Conservation (phyloP, 2,888 invertebrate genomes). For the Neuroscelio doddi region DNA sequence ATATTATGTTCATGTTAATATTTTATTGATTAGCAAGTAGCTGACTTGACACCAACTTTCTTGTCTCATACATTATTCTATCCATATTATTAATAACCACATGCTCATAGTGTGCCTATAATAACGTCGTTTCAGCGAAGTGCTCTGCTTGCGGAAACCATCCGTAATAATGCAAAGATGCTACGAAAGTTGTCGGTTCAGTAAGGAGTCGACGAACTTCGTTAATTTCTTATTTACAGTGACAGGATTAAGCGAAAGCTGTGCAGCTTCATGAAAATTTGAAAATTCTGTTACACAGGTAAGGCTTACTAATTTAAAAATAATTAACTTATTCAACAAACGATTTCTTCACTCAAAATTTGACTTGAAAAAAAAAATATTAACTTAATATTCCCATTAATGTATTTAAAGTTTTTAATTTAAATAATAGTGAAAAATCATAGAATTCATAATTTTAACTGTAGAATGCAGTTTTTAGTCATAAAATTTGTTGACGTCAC, state of each 20-base stretch:
- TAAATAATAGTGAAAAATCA: too few species aligned
- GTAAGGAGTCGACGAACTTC: slow-evolving; percentile 48
- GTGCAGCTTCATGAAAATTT: slow-evolving; percentile 13
- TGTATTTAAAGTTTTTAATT: too few species aligned
- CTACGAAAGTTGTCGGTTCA: slow-evolving; percentile 23
- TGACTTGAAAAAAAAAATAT: too few species aligned
- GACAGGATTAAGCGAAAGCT: slow-evolving; percentile 42
- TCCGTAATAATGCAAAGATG: slow-evolving; percentile 50
- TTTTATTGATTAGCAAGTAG: slow-evolving; percentile 13
- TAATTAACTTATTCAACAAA: too few species aligned
- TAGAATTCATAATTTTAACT: too few species aligned
- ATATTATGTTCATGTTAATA: too few species aligned
- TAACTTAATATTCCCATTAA: too few species aligned
- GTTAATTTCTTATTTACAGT: slow-evolving; percentile 59
- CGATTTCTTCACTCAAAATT: too few species aligned
- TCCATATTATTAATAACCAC: slow-evolving; percentile 27
- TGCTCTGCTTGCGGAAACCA: slow-evolving; percentile 36
- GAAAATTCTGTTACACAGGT: slow-evolving; percentile 6
- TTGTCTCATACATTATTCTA: slow-evolving; percentile 17
- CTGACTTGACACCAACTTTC: slow-evolving; percentile 15
- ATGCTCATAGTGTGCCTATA: slow-evolving; percentile 19
- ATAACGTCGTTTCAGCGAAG: slow-evolving; percentile 50
- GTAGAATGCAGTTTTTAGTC: background rate
- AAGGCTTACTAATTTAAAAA: too few species aligned
- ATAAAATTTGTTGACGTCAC: slow-evolving; percentile 28